Evolutionary conservation across 2,113 vertebrate species (phyloP).

Genomic region (Rhea americana): DNA sequence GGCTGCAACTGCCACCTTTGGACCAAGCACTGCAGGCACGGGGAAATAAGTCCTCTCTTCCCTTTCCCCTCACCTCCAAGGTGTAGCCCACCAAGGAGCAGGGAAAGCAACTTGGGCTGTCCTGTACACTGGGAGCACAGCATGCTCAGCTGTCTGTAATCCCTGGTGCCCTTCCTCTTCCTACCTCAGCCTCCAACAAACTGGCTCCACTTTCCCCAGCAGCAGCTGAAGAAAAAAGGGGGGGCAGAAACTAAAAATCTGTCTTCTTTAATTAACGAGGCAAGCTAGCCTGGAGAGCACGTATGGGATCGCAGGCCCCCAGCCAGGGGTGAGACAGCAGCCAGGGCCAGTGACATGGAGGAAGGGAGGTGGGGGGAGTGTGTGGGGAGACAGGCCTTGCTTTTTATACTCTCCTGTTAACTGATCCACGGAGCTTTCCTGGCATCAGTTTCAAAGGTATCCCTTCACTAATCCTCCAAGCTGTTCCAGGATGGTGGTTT

Average conservation of each 20-base stretch:
- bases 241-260: conserved; percentile 58
- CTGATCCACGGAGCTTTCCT: conserved; percentile 70
- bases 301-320: conserved; percentile 66
- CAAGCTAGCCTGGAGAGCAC: conserved; percentile 55
- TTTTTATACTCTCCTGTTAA: conserved; percentile 70
- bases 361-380: conserved; percentile 52
- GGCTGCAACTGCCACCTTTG: accelerated
- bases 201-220: conserved; percentile 31
- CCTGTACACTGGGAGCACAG: background rate
- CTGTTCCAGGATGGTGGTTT: conserved; percentile 70
- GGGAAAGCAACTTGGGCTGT: accelerated
- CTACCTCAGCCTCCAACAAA: background rate
- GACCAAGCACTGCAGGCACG: background rate
- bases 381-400: conserved; percentile 54
- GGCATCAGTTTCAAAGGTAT: conserved; percentile 72
- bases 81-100: background rate
- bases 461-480: conserved; percentile 63
- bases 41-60: background rate
- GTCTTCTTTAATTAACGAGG: conserved; percentile 71
- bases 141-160: background rate
- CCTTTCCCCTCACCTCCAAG: accelerated
- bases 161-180: background rate
- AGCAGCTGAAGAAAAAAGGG: background rate
- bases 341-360: conserved; percentile 58
- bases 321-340: conserved; percentile 49